Percentiles rank a stretch among this genome's conserved stretches.
Conservation (phyloP, 2,113 vertebrate genomes). For the Myiozetetes cayanensis region DNA sequence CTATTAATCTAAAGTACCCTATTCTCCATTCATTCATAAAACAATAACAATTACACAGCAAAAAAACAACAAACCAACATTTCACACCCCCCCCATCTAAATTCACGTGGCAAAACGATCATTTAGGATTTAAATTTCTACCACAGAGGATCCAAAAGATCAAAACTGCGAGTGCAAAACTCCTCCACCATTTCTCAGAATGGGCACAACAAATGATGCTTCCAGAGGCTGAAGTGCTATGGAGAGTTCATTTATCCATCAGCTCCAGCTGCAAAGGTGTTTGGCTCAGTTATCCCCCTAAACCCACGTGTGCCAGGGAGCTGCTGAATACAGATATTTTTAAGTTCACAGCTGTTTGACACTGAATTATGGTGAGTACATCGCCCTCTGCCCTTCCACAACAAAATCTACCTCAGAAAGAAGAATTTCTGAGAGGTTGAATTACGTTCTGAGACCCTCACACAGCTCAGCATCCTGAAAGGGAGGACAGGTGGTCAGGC, state of each 20-base stretch:
- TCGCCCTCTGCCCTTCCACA: neutral
- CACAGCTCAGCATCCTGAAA: neutral
- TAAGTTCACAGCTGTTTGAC: neutral
- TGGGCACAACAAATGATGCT: rapidly evolving
- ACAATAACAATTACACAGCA: neutral
- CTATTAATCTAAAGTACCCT: neutral
- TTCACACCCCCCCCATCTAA: rapidly evolving
- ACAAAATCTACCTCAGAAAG: neutral
- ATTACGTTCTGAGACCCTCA: rapidly evolving
- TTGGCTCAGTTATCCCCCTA: neutral
- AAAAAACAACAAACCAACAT: neutral
- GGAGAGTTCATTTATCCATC: neutral
- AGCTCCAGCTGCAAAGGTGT: neutral
- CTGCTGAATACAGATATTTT: neutral
- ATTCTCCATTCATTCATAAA: neutral
- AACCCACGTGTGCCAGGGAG: neutral
- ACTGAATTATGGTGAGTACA: neutral
- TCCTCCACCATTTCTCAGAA: neutral
- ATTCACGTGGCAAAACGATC: neutral
- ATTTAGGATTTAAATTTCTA: neutral
- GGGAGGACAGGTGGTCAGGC: neutral
- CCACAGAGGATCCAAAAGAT: neutral
- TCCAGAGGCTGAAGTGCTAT: rapidly evolving
- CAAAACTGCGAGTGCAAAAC: neutral
- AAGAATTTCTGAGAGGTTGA: rapidly evolving